Base-by-base conservation (phyloP, 2,888 invertebrate species). In the Plagodis dolabraria region DNA sequence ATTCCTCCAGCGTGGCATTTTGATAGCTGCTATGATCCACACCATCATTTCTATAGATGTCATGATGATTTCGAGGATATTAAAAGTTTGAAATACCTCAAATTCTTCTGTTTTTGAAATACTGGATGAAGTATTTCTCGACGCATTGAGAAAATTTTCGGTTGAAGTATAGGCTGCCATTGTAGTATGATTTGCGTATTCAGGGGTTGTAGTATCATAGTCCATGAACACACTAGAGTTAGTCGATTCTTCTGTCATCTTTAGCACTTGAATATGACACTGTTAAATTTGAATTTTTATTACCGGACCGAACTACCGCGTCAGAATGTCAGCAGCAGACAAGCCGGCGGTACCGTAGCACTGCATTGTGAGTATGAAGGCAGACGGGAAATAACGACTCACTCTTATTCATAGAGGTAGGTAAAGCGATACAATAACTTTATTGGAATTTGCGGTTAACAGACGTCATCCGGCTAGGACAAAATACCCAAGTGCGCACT, bases 51-150 rank as follows among this genome's bases (percentile, higher is more conserved):
- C 89, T 60, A 87, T 49, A 60, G 86, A 75, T 63, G 86, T 87
- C 89, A 92, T 87, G 33, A 87, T 69, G 53, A 89, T 85, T 81
- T 89, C 88, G 55, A 82, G 70, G 60, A 86, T 73, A 60, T 85
- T 81, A 67, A 90, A 88, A 33, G 74, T 79, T 71, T 82, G 75
- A 63, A 83, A 86, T 53, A 82, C 71, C 36, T 59, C 63, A 70
- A 57, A 63, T 54, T 47, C 7, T 7, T 60, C 47, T 46, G 40
- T 47, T 7, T n/a, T 33, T 1, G 7, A 7, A 12, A 34, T 43
- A 11, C 10, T 8, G 44, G 7, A 36, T 5, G 12, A 8, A 0
- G 12, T 12, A 11, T 33, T n/a, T n/a, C 52, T 36, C 4, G 60
- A 35, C 35, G 42, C 51, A 50, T 63, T 59, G 52, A 53, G 58